Conservation (phyloP, 2,888 invertebrate species). For the Hypomecis punctinalis region DNA sequence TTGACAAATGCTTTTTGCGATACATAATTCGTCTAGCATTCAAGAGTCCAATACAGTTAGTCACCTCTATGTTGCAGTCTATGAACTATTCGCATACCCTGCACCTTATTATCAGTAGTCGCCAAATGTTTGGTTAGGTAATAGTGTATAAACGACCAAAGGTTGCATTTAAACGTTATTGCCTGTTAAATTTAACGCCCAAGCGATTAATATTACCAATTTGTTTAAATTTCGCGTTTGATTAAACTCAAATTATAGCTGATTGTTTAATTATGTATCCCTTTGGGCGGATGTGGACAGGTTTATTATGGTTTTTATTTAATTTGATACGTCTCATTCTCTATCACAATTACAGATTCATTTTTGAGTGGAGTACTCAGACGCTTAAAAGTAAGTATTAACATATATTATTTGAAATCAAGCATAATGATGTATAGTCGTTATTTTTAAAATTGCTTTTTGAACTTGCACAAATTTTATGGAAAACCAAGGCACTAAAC, state of each 20-base stretch:
- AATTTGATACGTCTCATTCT: neutral
- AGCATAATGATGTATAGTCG: too few relatives aligned
- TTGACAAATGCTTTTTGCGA: too few relatives aligned
- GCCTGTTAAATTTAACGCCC: slow-evolving; percentile 70
- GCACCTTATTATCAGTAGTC: slow-evolving; percentile 72
- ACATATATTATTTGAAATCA: too few relatives aligned
- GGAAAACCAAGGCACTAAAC: too few relatives aligned
- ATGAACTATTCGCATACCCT: slow-evolving; percentile 51
- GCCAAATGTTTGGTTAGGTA: slow-evolving; percentile 81
- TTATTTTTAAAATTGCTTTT: too few relatives aligned
- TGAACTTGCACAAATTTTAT: too few relatives aligned
- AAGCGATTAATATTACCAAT: slow-evolving; percentile 69
- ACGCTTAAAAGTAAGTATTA: too few relatives aligned
- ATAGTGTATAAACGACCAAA: slow-evolving; percentile 59
- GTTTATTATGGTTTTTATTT: slow-evolving; percentile 19
- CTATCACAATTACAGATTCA: too few relatives aligned
- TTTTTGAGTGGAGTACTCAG: too few relatives aligned
- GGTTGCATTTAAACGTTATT: slow-evolving; percentile 64
- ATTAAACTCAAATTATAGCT: slow-evolving; percentile 47
- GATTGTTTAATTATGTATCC: slow-evolving; percentile 49
- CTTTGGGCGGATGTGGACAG: slow-evolving; percentile 28
- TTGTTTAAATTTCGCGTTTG: slow-evolving; percentile 59
- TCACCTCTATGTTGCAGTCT: slow-evolving; percentile 33
- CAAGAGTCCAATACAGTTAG: neutral
- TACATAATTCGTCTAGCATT: too few relatives aligned